Evolutionary conservation across 2,797 vertebrate genomes (phyloP).

Genomic region (Acomys russatus): DNA sequence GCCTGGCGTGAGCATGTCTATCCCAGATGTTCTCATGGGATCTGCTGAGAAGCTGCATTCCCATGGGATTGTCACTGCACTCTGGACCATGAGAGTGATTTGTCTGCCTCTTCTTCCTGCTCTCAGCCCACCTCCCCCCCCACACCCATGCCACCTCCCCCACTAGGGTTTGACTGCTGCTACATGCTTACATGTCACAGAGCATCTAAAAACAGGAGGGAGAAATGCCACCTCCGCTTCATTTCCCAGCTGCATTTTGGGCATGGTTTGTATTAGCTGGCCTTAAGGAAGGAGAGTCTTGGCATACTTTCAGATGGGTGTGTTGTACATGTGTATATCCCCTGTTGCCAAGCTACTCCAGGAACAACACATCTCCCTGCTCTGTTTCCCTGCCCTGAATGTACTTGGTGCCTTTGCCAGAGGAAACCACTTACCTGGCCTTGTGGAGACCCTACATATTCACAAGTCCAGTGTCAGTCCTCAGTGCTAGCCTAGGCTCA

Average conservation of each 20-base stretch:
- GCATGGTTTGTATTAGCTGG: slow-evolving; percentile 85
- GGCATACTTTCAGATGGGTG: slow-evolving; percentile 76
- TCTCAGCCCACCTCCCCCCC: not conserved
- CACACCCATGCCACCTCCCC: slow-evolving; percentile 32
- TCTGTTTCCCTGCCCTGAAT: slow-evolving; percentile 48
- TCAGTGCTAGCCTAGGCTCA: not conserved
- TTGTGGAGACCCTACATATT: not conserved
- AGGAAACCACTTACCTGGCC: slow-evolving; percentile 21
- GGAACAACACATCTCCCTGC: slow-evolving; percentile 68
- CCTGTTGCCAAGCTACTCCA: slow-evolving; percentile 81
- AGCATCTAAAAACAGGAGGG: slow-evolving; percentile 60
- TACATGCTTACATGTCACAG: slow-evolving; percentile 76
- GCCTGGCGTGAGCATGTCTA: slow-evolving; percentile 87
- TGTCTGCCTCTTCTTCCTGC: slow-evolving; percentile 73
- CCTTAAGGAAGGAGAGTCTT: slow-evolving; percentile 78
- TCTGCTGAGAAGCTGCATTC: slow-evolving; percentile 86
- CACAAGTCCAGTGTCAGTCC: not conserved
- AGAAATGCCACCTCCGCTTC: slow-evolving; percentile 81
- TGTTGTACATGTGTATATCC: slow-evolving; percentile 80
- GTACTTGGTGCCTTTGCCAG: not conserved
- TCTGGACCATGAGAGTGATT: slow-evolving; percentile 86
- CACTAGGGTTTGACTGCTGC: slow-evolving; percentile 67
- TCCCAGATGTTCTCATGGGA: slow-evolving; percentile 90
- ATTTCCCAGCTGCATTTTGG: slow-evolving; percentile 72
- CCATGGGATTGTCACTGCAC: slow-evolving; percentile 86